phyloP scores from a whole-genome alignment of 2,888 invertebrate genomes.

The Cordylochernes scorpioides region DNA sequence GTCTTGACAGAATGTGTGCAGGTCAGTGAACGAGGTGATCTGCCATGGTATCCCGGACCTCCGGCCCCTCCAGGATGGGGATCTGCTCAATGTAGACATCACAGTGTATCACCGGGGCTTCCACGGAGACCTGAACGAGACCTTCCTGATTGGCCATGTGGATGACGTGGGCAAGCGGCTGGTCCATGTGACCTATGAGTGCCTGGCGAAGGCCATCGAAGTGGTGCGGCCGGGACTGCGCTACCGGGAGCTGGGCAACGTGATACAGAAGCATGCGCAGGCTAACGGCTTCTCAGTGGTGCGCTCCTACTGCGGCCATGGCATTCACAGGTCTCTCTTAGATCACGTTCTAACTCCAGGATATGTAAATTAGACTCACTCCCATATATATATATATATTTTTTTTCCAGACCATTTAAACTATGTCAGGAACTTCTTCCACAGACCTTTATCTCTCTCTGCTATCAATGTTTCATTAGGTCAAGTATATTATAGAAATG shows the following conservation, averaged over 20 bases:
- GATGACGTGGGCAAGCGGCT: conserved; percentile 58
- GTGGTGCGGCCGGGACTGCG: conserved; percentile 57
- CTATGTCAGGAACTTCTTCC: no score
- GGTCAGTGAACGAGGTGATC: conserved; percentile 31
- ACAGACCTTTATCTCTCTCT: no score
- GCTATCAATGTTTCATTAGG: no score
- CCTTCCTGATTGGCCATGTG: conserved; percentile 69
- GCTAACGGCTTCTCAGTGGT: conserved; percentile 83
- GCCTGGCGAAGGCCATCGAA: conserved; percentile 66
- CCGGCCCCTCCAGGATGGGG: conserved; percentile 68
- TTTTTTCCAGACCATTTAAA: no score
- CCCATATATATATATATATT: no score
- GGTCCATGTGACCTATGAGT: conserved; percentile 70
- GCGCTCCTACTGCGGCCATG: conserved; percentile 90
- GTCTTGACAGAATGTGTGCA: no score
- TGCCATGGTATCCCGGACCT: conserved; percentile 81
- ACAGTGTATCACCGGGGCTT: conserved; percentile 88
- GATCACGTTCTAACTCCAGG: no score
- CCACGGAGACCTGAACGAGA: conserved; percentile 97
- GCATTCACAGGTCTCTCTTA: conserved; percentile 71
- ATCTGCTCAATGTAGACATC: conserved; percentile 86
- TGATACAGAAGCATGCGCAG: conserved; percentile 91
- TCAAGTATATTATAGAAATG: no score
- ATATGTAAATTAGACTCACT: no score
- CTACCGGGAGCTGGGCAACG: conserved; percentile 84